Conservation (phyloP, 1,140 invertebrate species). For the Chrysomallon squamiferum region DNA sequence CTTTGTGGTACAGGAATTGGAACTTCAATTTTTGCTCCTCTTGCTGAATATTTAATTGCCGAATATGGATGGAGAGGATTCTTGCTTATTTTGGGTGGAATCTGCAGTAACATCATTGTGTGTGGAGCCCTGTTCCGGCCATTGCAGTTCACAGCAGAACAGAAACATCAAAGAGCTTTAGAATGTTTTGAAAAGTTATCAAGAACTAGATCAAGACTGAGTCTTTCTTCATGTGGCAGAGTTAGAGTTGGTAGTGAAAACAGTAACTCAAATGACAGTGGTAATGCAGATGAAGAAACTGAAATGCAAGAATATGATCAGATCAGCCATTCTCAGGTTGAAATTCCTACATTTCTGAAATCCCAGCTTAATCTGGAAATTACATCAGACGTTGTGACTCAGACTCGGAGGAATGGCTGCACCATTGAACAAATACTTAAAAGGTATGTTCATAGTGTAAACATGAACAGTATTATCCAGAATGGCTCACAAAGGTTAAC, state of each 20-base stretch:
- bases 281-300: conserved; percentile 3
- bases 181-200: conserved; percentile 50
- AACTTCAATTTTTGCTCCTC: conserved; percentile 58
- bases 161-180: conserved; percentile 41
- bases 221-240: conserved; percentile 17
- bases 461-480: background rate
- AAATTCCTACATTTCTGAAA: conserved; percentile 45
- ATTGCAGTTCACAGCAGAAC: conserved; percentile 63
- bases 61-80: conserved; percentile 64
- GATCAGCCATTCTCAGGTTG: conserved; percentile 41
- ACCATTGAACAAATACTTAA: conserved; percentile 24
- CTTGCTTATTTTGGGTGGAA: conserved; percentile 81
- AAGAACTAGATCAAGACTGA: conserved; percentile 16
- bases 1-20: conserved; percentile 63
- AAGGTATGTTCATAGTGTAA: conserved; percentile 20
- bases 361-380: conserved; percentile 23
- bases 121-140: conserved; percentile 83
- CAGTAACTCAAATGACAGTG: background rate
- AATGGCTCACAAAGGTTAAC: background rate
- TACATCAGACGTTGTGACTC: conserved; percentile 31
- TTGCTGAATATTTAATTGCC: conserved; percentile 54
- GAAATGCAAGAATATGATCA: conserved; percentile 17
- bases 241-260: conserved; percentile 5
- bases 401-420: conserved; percentile 32
- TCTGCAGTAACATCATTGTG: conserved; percentile 79